Evolutionary conservation across 2,113 vertebrate species (phyloP).

Genomic region (Anser cygnoides): DNA sequence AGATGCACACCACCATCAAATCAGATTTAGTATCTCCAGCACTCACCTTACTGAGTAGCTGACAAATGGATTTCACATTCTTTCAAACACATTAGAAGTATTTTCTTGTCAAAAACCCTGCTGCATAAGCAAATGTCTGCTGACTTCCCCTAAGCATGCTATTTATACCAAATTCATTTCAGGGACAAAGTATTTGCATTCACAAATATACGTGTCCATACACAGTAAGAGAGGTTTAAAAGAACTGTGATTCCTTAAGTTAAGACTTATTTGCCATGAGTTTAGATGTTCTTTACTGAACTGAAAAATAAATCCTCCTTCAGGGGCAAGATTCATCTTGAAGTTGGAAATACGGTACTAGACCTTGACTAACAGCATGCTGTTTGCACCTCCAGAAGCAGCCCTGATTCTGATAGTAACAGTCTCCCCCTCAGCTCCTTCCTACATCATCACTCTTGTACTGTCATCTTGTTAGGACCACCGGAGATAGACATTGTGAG

Average conservation of each 20-base stretch:
- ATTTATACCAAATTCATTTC: not conserved
- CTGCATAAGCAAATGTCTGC: slow-evolving; percentile 27
- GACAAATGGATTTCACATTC: slow-evolving; percentile 71
- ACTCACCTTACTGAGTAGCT: slow-evolving; percentile 60
- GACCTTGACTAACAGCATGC: not conserved
- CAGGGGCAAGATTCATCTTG: not conserved
- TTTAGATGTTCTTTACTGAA: not conserved
- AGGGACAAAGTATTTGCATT: not conserved
- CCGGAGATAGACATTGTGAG: not conserved
- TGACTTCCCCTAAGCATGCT: not conserved
- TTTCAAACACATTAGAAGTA: slow-evolving; percentile 40
- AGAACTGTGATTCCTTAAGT: not conserved
- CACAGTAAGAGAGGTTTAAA: not conserved
- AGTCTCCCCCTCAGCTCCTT: not conserved
- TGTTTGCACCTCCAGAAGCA: not conserved
- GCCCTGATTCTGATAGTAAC: not conserved
- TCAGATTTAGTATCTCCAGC: slow-evolving; percentile 70
- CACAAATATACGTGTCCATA: not conserved
- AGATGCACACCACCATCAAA: slow-evolving; percentile 69
- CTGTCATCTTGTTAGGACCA: not conserved
- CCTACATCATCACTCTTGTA: not conserved
- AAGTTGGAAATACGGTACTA: not conserved
- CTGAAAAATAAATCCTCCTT: not conserved
- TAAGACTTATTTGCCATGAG: not conserved
- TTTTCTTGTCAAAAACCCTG: slow-evolving; percentile 20